Evolutionary conservation across 1,140 invertebrate species (phyloP).

Genomic region (Zaprionus davidi): DNA sequence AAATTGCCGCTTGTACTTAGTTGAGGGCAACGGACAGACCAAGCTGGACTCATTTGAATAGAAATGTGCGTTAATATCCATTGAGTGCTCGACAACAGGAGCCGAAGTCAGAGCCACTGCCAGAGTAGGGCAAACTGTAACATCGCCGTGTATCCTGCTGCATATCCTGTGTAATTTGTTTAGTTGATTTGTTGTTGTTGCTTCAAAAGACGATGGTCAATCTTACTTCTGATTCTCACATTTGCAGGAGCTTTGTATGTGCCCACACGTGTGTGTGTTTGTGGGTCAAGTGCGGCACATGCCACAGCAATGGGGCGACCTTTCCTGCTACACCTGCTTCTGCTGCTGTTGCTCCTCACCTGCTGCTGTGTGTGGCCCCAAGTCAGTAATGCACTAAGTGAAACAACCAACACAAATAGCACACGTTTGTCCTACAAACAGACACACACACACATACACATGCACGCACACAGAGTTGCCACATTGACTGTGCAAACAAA

Average conservation of each 20-base stretch:
- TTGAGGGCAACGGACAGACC: too few relatives aligned
- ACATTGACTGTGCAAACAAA: constrained; percentile 64
- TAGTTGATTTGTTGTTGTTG: constrained; percentile 27
- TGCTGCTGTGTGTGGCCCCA: constrained; percentile 58
- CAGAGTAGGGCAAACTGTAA: not conserved
- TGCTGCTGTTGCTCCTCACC: not conserved
- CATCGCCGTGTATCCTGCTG: not conserved
- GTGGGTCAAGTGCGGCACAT: constrained; percentile 69
- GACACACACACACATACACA: constrained; percentile 28
- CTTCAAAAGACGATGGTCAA: constrained; percentile 9
- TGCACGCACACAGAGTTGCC: constrained; percentile 7
- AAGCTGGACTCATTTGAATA: constrained; percentile 17
- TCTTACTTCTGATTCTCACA: constrained; percentile 5
- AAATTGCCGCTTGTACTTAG: constrained; percentile 39
- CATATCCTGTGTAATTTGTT: constrained; percentile 18
- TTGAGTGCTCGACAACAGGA: constrained; percentile 15
- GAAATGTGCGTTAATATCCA: constrained; percentile 21
- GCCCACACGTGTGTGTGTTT: constrained; percentile 23
- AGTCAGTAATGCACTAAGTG: constrained; percentile 65
- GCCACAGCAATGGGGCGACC: constrained; percentile 64
- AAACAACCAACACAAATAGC: constrained; percentile 76
- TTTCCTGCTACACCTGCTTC: constrained; percentile 1
- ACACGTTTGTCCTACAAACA: constrained; percentile 46
- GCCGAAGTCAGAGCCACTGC: not conserved
- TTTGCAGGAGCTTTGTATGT: not conserved